Base-by-base conservation (phyloP, 2,888 invertebrate species). In the Malthinus seriepunctatus region DNA sequence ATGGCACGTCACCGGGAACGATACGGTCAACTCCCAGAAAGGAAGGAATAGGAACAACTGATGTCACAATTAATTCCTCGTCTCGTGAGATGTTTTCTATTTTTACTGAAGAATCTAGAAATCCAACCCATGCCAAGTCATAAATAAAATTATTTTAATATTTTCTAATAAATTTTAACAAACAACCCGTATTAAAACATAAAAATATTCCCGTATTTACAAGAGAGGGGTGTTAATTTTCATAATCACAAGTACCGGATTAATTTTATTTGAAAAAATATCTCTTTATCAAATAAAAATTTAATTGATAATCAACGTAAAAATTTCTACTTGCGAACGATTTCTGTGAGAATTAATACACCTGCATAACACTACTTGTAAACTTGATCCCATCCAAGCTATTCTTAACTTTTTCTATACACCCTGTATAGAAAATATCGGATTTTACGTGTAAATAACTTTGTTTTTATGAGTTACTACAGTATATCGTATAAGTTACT, bases 41-140 rank as follows among this genome's bases (percentile, higher is more conserved):
- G 73, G 73, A 69, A 69, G 63, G 69, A 71, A 71, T 71, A 69
- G 63, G 58, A 63, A 60, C 64, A 55, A 63, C 62, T 71, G 72
- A 73, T 70, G 70, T 71, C 72, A 72, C 65, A 51, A 61, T 55
- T 65, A 66, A 68, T 68, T 68, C 66, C 39, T 69, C 65, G 68
- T 66, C 69, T 55, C 63, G 67, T 68, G 69, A 70, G 68, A 66
- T 64, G 50, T 48, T 49, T 56, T 48, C 69, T 72, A 72, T 71
- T 71, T 71, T 68, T 69, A 68, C 65, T 63, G 50, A 39, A 54
- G 51, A 44, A 65, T 67, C 71, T 69, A 69, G 67, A 71, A 69
- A 68, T 66, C 63, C 64, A 68, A 67, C 51, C 49, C 64, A 61
- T 68, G 67, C 67, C 67, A 69, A 64, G 62, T 38, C 51, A 57